phyloP scores from a whole-genome alignment of 2,113 vertebrate genomes.

The Melospiza melodia region DNA sequence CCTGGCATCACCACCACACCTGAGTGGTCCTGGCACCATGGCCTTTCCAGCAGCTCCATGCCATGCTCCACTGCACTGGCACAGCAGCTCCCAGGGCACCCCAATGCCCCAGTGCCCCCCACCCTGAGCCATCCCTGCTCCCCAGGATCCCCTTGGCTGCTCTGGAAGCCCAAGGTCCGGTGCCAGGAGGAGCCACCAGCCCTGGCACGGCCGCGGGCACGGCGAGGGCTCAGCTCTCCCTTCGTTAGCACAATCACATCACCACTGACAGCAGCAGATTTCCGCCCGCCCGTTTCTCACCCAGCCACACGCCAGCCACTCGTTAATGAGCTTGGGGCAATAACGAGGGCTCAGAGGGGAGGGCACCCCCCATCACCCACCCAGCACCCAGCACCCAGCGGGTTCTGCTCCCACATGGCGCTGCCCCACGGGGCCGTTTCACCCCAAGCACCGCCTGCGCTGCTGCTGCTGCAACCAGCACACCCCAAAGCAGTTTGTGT shows the following conservation, averaged over 20 bases:
- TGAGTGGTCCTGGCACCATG: rapidly evolving
- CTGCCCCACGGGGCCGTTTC: not conserved
- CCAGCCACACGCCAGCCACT: slow-evolving; percentile 36
- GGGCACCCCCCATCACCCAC: not conserved
- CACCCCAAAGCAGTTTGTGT: not conserved
- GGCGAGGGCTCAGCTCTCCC: not conserved
- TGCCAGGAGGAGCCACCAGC: not conserved
- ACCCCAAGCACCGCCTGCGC: not conserved
- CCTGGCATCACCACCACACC: not conserved
- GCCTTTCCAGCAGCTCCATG: not conserved
- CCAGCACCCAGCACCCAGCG: not conserved
- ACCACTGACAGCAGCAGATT: slow-evolving; percentile 72
- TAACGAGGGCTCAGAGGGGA: slow-evolving; percentile 1
- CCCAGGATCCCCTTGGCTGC: rapidly evolving
- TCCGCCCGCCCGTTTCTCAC: slow-evolving; percentile 66
- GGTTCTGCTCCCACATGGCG: not conserved
- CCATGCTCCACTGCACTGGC: rapidly evolving
- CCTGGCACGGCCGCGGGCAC: not conserved
- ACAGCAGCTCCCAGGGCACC: not conserved
- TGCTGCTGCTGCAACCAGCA: not conserved
- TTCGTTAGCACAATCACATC: slow-evolving; percentile 79
- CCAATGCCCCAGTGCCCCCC: not conserved
- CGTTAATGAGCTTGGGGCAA: slow-evolving; percentile 59
- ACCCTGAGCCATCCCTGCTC: not conserved
- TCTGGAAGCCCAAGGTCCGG: not conserved